A percentile compares a stretch with the other conserved stretches of the same genome.
These are phyloP conservation scores for Furcifer pardalis DNA, from an alignment of 2,797 vertebrate species.

Conservation along the genomic window DNA sequence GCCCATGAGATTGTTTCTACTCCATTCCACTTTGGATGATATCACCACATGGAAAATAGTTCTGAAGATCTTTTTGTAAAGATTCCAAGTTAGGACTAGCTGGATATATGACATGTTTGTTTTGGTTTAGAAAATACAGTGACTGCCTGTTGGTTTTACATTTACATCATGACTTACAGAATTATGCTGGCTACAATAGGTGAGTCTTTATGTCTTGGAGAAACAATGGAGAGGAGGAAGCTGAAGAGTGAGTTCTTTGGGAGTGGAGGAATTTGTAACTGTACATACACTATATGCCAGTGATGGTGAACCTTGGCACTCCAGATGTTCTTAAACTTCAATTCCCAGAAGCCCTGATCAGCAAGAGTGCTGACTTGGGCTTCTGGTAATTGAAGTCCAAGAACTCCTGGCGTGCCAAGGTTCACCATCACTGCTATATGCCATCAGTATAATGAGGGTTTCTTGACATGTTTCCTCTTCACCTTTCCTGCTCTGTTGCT, in stretches of 20 bases:
- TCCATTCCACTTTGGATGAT: not conserved
- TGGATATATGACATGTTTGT: not conserved
- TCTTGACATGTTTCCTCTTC: not conserved
- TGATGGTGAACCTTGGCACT: no score
- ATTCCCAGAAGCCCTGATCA: no score
- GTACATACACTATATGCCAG: not conserved
- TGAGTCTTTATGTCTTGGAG: not conserved
- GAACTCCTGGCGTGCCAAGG: no score
- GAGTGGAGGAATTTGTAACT: not conserved
- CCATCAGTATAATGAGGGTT: not conserved
- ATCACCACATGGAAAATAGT: not conserved
- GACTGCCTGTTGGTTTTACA: not conserved
- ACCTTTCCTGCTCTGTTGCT: not conserved
- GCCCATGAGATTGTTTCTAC: not conserved
- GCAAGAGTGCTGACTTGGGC: no score
- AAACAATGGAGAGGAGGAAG: not conserved
- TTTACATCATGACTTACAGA: not conserved
- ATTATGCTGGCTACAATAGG: not conserved
- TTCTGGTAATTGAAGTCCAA: no score
- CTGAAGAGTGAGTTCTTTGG: not conserved
- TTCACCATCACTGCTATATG: no score
- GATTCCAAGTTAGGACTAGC: not conserved
- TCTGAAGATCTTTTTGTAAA: not conserved
- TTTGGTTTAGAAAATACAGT: not conserved
- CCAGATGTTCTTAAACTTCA: no score